Evolutionary conservation across 2,797 vertebrate species (phyloP).

Genomic region (Staurois parvus): DNA sequence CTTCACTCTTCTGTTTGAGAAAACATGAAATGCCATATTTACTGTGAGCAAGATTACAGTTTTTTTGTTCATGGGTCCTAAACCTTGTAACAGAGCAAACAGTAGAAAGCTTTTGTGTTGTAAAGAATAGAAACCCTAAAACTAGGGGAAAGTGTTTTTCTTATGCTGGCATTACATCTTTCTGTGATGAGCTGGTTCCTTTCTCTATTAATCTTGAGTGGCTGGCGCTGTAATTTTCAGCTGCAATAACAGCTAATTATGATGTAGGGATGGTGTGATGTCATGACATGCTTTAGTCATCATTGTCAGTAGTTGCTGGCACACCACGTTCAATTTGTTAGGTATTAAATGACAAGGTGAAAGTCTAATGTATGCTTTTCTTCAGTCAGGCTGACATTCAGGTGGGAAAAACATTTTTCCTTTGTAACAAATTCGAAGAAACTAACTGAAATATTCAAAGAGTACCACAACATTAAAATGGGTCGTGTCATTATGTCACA

Average conservation of each 20-base stretch:
- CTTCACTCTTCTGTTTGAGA: no score
- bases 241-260: constrained; percentile 41
- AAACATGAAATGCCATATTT: no score
- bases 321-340: constrained; percentile 18
- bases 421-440: constrained; percentile 40
- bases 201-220: constrained; percentile 44
- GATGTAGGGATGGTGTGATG: constrained; percentile 46
- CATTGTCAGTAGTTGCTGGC: constrained; percentile 38
- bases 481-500: constrained; percentile 13
- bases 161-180: neutral
- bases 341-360: constrained; percentile 51
- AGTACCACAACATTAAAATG: constrained; percentile 19
- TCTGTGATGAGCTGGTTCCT: constrained; percentile 10
- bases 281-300: constrained; percentile 47
- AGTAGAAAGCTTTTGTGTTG: no score
- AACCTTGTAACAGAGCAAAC: no score
- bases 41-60: no score
- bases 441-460: constrained; percentile 31
- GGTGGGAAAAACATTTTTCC: constrained; percentile 26
- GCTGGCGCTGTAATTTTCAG: constrained; percentile 17
- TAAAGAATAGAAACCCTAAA: no score
- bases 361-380: constrained; percentile 28
- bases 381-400: constrained; percentile 43
- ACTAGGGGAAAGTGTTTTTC: neutral
- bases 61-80: no score